A percentile compares a stretch with the other conserved stretches of the same genome.
Evolutionary conservation across 2,113 vertebrate genomes (phyloP).

Genomic region (Oncorhynchus gorbuscha): DNA sequence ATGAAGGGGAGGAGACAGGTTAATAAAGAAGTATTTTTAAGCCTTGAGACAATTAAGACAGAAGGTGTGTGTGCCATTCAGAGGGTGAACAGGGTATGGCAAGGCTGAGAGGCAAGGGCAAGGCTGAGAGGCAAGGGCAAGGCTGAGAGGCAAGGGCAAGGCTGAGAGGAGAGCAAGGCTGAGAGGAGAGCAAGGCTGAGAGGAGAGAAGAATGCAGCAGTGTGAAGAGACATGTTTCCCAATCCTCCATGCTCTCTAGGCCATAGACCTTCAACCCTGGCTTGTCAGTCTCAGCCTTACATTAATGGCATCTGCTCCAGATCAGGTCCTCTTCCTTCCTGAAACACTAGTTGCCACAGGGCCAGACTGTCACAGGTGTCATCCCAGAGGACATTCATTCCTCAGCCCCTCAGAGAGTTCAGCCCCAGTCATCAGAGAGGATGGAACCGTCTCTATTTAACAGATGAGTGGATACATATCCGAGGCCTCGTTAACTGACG

Average conservation of each 20-base stretch:
- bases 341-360: background rate
- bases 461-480: constrained; percentile 16
- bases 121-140: constrained; percentile 1
- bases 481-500: constrained; percentile 13
- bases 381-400: background rate
- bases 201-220: background rate
- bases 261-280: constrained; percentile 8
- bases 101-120: background rate
- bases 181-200: background rate
- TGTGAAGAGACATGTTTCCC: background rate
- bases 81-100: too few relatives aligned
- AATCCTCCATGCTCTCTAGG: background rate
- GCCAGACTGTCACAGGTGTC: constrained; percentile 12
- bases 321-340: too few relatives aligned
- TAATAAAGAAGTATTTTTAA: too few relatives aligned
- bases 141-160: too few relatives aligned
- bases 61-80: too few relatives aligned
- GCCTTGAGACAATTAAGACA: too few relatives aligned
- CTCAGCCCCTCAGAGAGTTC: background rate
- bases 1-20: too few relatives aligned
- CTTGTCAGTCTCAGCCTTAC: background rate
- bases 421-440: constrained; percentile 2
- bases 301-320: background rate
- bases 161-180: background rate
- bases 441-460: constrained; percentile 29